Conservation (phyloP, 2,888 invertebrate species). For the Rutpela maculata region DNA sequence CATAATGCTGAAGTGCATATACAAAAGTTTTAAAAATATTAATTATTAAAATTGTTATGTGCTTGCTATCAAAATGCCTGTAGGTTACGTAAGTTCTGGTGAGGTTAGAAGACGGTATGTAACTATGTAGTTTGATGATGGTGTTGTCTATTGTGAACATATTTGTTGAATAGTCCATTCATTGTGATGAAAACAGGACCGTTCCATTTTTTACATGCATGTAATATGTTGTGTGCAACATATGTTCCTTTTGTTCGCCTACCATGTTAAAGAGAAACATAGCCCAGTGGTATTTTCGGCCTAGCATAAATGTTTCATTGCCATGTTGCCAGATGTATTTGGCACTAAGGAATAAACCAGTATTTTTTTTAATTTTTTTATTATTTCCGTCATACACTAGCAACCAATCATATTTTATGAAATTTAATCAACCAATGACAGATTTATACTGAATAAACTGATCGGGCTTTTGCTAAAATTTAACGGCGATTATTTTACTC, state of each 20-base stretch:
- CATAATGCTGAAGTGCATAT: not conserved
- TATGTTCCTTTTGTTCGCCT: too few relatives aligned
- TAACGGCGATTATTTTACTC: too few relatives aligned
- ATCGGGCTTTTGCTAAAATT: too few relatives aligned
- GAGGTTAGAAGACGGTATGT: slow-evolving; percentile 53
- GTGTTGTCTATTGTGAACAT: not conserved
- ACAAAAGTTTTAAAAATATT: not conserved
- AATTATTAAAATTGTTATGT: not conserved
- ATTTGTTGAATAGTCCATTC: not conserved
- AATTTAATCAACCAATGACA: too few relatives aligned
- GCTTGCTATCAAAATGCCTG: slow-evolving; percentile 61
- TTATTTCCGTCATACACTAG: too few relatives aligned
- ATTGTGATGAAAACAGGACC: not conserved
- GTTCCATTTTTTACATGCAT: not conserved
- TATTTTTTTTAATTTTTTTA: too few relatives aligned
- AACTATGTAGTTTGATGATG: not conserved
- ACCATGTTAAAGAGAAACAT: not conserved
- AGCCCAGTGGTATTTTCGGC: not conserved
- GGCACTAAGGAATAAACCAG: too few relatives aligned
- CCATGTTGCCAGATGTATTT: not conserved
- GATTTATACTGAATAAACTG: too few relatives aligned
- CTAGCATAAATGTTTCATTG: not conserved
- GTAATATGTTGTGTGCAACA: not conserved
- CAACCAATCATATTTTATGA: too few relatives aligned
- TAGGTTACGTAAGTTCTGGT: slow-evolving; percentile 61